These are phyloP conservation scores for Calyptommatus sinebrachiatus DNA, from an alignment of 2,113 vertebrate species.

Conservation along the genomic window DNA sequence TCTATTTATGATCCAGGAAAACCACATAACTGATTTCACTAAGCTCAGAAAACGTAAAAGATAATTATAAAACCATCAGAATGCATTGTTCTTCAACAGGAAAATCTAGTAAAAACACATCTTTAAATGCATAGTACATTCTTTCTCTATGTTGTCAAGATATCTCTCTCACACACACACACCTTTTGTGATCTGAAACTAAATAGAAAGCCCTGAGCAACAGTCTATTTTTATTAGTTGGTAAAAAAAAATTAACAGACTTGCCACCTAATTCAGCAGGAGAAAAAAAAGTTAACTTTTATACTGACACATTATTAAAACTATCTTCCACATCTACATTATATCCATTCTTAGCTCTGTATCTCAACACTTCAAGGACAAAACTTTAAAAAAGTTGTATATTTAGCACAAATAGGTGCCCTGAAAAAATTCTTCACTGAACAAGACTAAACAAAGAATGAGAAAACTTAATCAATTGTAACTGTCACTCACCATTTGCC, in stretches of 20 bases:
- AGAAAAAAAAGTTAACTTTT: neutral
- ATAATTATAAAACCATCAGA: constrained; percentile 9
- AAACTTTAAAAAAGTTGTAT: constrained; percentile 34
- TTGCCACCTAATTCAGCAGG: constrained; percentile 25
- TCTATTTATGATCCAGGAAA: constrained; percentile 3
- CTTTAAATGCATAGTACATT: constrained; percentile 8
- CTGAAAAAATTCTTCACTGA: constrained; percentile 61
- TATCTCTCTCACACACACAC: neutral
- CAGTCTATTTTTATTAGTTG: constrained; percentile 28
- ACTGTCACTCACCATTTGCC: constrained; percentile 21
- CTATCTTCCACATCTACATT: neutral
- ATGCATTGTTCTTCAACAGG: neutral
- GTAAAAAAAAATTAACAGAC: constrained; percentile 15
- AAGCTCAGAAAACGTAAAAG: constrained; percentile 10
- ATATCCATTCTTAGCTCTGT: constrained; percentile 15
- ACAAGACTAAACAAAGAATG: constrained; percentile 37
- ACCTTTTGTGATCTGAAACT: constrained; percentile 27
- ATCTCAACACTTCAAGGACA: constrained; percentile 47
- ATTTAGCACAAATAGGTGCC: constrained; percentile 53
- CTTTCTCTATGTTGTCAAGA: constrained; percentile 5
- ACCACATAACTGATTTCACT: constrained; percentile 5
- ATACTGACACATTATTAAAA: constrained; percentile 15
- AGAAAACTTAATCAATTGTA: constrained; percentile 51
- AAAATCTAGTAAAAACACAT: constrained; percentile 12
- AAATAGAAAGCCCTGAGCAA: neutral